Percentiles rank a stretch among this genome's conserved stretches.
Conservation (phyloP, 2,113 vertebrate species). For the Laticauda laticaudata region DNA sequence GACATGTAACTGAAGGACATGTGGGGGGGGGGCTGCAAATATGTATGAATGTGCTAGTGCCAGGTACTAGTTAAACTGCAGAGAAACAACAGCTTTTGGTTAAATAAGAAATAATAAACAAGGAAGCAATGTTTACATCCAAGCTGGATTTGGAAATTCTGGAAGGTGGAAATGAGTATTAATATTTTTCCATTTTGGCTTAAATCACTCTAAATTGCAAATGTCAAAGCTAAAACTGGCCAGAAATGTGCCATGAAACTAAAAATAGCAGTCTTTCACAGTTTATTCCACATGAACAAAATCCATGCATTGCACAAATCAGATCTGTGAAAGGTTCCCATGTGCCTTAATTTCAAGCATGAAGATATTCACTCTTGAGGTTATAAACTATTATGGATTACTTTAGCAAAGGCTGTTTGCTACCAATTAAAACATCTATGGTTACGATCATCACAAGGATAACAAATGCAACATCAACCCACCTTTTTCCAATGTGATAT, state of each 20-base stretch:
- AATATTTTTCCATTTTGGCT: not conserved
- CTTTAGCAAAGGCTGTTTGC: not conserved
- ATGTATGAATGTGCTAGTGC: constrained; percentile 12
- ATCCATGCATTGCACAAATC: not conserved
- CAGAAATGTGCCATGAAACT: not conserved
- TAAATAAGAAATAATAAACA: not conserved
- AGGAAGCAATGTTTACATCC: not conserved
- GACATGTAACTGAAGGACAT: constrained; percentile 32
- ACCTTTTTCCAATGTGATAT: not conserved
- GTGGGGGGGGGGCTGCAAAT: not conserved
- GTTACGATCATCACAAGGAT: not conserved
- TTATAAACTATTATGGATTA: not conserved
- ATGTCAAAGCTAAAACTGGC: not conserved
- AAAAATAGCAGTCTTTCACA: not conserved
- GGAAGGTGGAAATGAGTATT: not conserved
- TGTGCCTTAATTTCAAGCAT: not conserved
- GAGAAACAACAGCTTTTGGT: constrained; percentile 18
- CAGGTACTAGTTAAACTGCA: constrained; percentile 34
- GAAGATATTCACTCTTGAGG: not conserved
- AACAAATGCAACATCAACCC: not conserved
- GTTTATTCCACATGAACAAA: not conserved
- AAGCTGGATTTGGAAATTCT: not conserved
- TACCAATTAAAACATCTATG: not conserved
- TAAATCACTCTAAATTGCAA: not conserved
- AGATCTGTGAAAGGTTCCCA: not conserved